These are phyloP conservation scores for Eubasilissa regina DNA, from an alignment of 1,140 invertebrate species.

Conservation along the genomic window DNA sequence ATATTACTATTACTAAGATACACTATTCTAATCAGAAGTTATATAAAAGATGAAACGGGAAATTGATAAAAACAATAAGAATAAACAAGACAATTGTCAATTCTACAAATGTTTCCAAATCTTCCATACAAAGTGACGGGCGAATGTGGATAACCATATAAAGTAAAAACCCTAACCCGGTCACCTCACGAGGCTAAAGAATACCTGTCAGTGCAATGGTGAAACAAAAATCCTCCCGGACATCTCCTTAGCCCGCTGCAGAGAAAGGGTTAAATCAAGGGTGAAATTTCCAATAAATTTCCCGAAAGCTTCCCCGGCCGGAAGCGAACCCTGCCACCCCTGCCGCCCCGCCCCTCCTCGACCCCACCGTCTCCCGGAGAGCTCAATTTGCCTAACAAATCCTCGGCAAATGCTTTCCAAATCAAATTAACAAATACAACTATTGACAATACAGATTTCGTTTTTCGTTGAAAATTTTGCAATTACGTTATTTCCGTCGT, in stretches of 20 bases:
- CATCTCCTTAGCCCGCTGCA: constrained; percentile 22
- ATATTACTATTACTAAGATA: too few species aligned
- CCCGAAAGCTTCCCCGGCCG: constrained; percentile 46
- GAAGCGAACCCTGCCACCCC: constrained; percentile 36
- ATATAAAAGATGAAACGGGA: too few species aligned
- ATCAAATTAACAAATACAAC: constrained; percentile 15
- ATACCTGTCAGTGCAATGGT: constrained; percentile 28
- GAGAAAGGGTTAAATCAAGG: constrained; percentile 54
- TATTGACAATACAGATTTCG: not conserved
- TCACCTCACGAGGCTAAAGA: not conserved
- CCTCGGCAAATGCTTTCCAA: constrained; percentile 20
- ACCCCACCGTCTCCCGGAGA: not conserved
- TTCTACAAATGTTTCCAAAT: too few species aligned
- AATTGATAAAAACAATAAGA: too few species aligned
- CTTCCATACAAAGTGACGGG: too few species aligned
- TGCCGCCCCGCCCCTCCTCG: not conserved
- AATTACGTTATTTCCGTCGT: not conserved
- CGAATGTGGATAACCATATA: not conserved
- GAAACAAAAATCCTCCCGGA: constrained; percentile 31
- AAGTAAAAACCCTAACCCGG: not conserved
- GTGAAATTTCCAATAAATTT: constrained; percentile 59
- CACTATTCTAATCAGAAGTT: too few species aligned
- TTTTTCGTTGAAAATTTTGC: not conserved
- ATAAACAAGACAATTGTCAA: too few species aligned
- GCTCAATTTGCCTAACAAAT: constrained; percentile 40